A percentile compares a stretch with the other conserved stretches of the same genome.
These are phyloP conservation scores for Solea solea DNA, from an alignment of 2,113 vertebrate species.

Conservation along the genomic window DNA sequence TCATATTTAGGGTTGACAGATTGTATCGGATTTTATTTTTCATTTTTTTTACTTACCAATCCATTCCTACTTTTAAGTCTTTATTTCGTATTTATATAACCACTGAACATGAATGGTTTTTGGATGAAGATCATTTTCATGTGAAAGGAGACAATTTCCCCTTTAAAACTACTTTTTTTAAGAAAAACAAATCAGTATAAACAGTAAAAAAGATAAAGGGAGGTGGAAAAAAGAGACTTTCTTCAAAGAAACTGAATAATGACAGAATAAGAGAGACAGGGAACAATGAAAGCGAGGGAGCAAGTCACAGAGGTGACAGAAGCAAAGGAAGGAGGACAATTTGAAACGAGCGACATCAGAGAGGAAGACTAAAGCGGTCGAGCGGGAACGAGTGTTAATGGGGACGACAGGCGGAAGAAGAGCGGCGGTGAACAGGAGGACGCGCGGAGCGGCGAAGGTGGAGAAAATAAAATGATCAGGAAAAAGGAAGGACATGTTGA, in stretches of 20 bases:
- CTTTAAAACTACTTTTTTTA: neutral
- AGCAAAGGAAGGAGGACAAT: constrained; percentile 19
- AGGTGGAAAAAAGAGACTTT: no score
- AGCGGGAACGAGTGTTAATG: neutral
- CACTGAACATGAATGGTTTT: no score
- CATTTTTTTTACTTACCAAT: no score
- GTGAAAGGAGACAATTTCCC: no score
- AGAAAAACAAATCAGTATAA: neutral
- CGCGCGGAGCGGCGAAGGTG: no score
- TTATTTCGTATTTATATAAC: no score
- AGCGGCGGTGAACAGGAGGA: neutral
- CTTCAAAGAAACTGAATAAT: neutral
- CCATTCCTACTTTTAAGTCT: no score
- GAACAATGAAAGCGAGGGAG: constrained; percentile 6
- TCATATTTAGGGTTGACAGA: no score
- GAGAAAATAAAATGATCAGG: no score
- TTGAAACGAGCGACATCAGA: constrained; percentile 7
- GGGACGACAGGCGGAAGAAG: neutral
- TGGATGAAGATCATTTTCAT: no score
- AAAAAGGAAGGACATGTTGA: no score
- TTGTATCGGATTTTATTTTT: no score
- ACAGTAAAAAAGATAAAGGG: neutral
- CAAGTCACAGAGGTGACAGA: constrained; percentile 16
- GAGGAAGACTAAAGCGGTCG: neutral
- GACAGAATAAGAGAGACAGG: neutral